Conservation (phyloP, 64 coral and sea anemone genomes). For the Platygyra sinensis region DNA sequence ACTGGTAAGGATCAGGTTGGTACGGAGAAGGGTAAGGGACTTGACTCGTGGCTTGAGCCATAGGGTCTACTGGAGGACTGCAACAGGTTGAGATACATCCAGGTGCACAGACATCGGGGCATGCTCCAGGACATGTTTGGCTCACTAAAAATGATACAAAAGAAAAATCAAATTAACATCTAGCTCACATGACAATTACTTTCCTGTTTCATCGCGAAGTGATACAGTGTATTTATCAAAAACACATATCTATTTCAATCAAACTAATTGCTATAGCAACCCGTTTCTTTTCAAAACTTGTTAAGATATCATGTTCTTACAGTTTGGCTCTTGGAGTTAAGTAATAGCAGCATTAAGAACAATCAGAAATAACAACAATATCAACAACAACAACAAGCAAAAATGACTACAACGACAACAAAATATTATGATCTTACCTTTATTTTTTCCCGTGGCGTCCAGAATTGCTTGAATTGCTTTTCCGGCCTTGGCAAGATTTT, state of each 20-base stretch:
- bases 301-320: too few relatives aligned
- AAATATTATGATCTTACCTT: slow-evolving; percentile 1
- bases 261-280: too few relatives aligned
- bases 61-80: slow-evolving; percentile 21
- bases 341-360: too few relatives aligned
- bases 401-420: neutral
- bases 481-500: slow-evolving; percentile 64
- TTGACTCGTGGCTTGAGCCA: slow-evolving; percentile 23
- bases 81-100: slow-evolving; percentile 46
- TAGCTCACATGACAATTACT: too few relatives aligned
- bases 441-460: slow-evolving; percentile 50
- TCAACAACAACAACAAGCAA: neutral
- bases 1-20: slow-evolving; percentile 38
- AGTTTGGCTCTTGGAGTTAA: too few relatives aligned
- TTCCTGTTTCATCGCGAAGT: too few relatives aligned
- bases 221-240: too few relatives aligned
- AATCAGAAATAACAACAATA: too few relatives aligned
- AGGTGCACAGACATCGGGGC: slow-evolving; percentile 66
- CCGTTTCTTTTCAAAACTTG: too few relatives aligned
- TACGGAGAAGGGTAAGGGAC: neutral
- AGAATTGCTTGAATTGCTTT: slow-evolving; percentile 72
- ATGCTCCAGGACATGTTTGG: slow-evolving; percentile 49
- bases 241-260: too few relatives aligned
- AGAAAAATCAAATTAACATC: too few relatives aligned
- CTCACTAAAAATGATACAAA: neutral